These are phyloP conservation scores for Alaudala cheleensis DNA, from an alignment of 2,113 vertebrate genomes.

Conservation along the genomic window DNA sequence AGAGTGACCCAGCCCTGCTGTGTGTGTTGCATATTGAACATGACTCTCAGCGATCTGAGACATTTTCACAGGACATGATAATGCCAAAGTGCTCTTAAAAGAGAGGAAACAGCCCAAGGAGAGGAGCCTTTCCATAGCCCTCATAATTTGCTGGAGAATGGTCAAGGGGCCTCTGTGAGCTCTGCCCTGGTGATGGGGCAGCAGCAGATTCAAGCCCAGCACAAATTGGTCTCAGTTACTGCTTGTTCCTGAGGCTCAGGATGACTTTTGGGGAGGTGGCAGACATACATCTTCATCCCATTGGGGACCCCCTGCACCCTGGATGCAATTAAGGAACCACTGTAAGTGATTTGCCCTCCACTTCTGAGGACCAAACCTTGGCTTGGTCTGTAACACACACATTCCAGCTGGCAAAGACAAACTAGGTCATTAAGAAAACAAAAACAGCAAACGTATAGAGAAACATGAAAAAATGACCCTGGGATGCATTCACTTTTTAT, in stretches of 20 bases:
- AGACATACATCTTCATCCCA: neutral
- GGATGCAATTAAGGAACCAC: neutral
- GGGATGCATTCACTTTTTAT: neutral
- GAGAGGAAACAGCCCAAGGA: neutral
- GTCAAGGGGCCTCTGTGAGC: neutral
- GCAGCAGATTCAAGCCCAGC: neutral
- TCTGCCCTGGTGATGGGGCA: neutral
- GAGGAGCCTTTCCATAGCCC: neutral
- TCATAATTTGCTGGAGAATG: neutral
- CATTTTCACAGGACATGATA: neutral
- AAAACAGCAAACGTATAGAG: neutral
- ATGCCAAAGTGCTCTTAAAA: neutral
- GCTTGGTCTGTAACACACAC: neutral
- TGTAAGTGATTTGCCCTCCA: neutral
- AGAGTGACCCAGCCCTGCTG: neutral
- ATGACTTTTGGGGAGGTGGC: neutral
- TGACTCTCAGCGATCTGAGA: neutral
- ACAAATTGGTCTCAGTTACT: neutral
- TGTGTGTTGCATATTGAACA: neutral
- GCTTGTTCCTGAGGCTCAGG: neutral
- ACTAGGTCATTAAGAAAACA: neutral
- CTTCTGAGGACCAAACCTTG: neutral
- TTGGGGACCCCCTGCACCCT: neutral
- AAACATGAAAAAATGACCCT: slow-evolving; percentile 1
- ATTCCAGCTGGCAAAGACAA: neutral